Evolutionary conservation across 2,797 vertebrate species (phyloP), one percentile per base, ranked within the genome.

Genomic region (Spatula versicolor): DNA sequence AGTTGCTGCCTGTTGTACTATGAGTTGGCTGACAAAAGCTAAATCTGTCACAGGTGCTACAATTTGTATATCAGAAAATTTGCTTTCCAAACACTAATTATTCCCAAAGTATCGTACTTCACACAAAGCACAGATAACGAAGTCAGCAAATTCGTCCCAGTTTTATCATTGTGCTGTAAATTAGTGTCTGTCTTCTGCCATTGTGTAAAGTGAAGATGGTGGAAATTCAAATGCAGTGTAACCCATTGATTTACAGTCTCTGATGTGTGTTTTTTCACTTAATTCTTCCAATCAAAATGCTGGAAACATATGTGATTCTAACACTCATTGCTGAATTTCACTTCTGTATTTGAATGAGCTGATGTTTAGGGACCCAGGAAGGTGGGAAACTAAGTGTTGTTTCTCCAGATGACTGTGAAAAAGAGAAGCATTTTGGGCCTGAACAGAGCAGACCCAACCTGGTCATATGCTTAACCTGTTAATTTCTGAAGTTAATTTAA

Each of bases 31-130:
- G 73, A 91, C 73, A 97, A 96, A 96, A 95, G 77, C 87, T 85
- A 83, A 96, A 90, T 96, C 91, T 97, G 93, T 97, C 96, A 94
- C 96, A 97, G 93, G 92, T 97, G 94, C 91, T 96, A 77, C 84
- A 93, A 95, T 98, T 97, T 97, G 75, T 96, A 86, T 94, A 93
- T 97, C 94, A 97, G 86, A 97, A 97, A 97, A 95, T 95, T 88
- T 97, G 69, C 93, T 97, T 97, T 83, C 66, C 75, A 96, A 95
- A 96, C 87, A 72, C 93, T 96, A 96, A 97, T 97, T 97, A 97
- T 97, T 94, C 76, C 83, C 88, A 68, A 96, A 97, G 83, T 94
- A 81, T 91, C 80, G 56, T 67, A 71, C 67, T 97, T 95, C 90
- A 90, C 81, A 95, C 87, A 96, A 91, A 97, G 74, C 74, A 81